phyloP scores from a whole-genome alignment of 2,113 vertebrate species.

The Cyanoderma ruficeps region DNA sequence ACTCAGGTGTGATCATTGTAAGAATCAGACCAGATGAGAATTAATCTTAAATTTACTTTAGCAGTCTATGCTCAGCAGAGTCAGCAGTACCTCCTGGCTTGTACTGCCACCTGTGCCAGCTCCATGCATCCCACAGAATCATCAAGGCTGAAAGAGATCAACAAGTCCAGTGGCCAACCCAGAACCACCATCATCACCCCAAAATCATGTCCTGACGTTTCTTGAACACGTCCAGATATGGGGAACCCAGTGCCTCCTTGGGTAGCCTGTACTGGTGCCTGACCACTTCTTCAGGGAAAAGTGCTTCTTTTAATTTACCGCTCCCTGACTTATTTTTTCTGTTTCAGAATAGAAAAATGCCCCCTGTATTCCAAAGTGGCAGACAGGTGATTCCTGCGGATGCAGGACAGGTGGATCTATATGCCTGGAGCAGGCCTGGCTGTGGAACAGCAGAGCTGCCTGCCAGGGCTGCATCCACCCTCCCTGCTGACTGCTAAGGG shows the following conservation, averaged over 20 bases:
- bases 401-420: background rate
- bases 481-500: background rate
- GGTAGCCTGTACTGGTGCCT: background rate
- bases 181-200: background rate
- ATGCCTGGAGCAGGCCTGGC: background rate
- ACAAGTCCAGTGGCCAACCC: background rate
- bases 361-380: background rate
- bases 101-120: background rate
- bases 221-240: background rate
- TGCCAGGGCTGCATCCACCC: background rate
- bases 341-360: background rate
- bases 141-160: background rate
- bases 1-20: background rate
- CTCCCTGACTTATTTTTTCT: background rate
- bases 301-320: background rate
- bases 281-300: background rate
- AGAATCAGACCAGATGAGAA: background rate
- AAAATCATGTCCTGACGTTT: background rate
- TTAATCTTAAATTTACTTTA: background rate
- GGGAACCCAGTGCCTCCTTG: background rate
- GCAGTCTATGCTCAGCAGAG: background rate
- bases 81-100: constrained; percentile 15
- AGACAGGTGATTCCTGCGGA: background rate
- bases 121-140: background rate
- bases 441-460: background rate